Base-by-base conservation (phyloP, 2,113 vertebrate species). In the Rhizomys pruinosus region DNA sequence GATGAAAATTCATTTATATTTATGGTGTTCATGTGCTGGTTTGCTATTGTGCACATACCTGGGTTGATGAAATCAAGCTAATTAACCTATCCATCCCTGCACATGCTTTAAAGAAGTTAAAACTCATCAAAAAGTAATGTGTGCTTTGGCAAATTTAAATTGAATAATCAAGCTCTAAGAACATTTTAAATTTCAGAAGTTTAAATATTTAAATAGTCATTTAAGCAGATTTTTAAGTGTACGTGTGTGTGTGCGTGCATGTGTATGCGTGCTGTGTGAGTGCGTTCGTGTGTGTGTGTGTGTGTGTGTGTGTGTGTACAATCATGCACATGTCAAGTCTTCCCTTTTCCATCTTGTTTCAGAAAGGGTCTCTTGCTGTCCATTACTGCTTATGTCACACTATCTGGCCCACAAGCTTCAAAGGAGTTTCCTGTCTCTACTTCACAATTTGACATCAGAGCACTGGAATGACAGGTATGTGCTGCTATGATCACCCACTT, bases 101-200 rank as follows among this genome's bases (percentile, higher is more conserved):
- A 20, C 13, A 71, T 55, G n/a, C 16, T 73, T 90, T 68, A 64
- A 59, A 32, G 59, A 57, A 42, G 72, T 42, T 71, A 39, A 78
- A 34, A 78, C 34, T 29, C 32, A 89, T 74, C 34, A 76, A 89
- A 82, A 94, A 42, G 13, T 73, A 91, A 76, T 79, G 5, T 89
- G 13, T 32, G 66, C 29, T 37, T 87, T 87, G 34, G 42, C 4
- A 57, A 66, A 90, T 72, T 68, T 92, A 66, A 78, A 44, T 55
- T 39, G 27, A 81, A 81, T 78, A 72, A 74, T 13, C 13, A 69
- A 92, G 19, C 10, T 86, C 34, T 66, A 42, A 89, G 89, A 74
- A 77, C 7, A 96, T 91, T 80, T 76, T 78, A 42, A 88, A 91
- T 47, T 84, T 93, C 59, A 34, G 78, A 96, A 80, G 13, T 44